Percentiles rank a stretch among this genome's conserved stretches.
phyloP scores from a whole-genome alignment of 2,113 vertebrate genomes.

The Uria lomvia region DNA sequence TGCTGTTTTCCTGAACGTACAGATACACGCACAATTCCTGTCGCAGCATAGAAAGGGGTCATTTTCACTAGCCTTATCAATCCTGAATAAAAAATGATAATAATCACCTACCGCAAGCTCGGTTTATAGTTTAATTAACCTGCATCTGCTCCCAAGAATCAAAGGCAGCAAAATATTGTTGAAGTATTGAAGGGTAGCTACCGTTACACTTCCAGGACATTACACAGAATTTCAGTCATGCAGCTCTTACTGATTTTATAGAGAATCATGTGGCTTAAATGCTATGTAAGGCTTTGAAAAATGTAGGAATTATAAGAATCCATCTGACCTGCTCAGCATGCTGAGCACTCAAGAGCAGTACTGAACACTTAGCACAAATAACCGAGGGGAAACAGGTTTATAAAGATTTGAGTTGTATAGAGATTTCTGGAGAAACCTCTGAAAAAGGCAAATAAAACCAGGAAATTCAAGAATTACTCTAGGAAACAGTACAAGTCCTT shows the following conservation, averaged over 20 bases:
- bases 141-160: neutral
- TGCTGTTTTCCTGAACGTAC: neutral
- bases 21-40: neutral
- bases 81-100: neutral
- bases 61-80: neutral
- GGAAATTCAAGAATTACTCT: neutral
- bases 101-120: neutral
- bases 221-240: neutral
- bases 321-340: neutral
- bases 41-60: fast-evolving
- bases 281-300: neutral
- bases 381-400: neutral
- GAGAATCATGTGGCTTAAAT: neutral
- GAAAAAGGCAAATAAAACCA: neutral
- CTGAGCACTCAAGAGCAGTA: neutral
- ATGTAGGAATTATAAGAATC: neutral
- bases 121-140: slow-evolving; percentile 9
- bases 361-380: neutral
- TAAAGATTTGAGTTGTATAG: neutral
- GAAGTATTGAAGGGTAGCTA: neutral
- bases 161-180: neutral
- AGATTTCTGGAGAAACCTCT: neutral
- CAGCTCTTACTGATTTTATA: neutral
- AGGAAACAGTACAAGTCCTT: neutral
- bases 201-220: neutral